Percentiles rank a stretch among this genome's conserved stretches.
phyloP scores from a whole-genome alignment of 2,113 vertebrate species.

The Ondatra zibethicus region DNA sequence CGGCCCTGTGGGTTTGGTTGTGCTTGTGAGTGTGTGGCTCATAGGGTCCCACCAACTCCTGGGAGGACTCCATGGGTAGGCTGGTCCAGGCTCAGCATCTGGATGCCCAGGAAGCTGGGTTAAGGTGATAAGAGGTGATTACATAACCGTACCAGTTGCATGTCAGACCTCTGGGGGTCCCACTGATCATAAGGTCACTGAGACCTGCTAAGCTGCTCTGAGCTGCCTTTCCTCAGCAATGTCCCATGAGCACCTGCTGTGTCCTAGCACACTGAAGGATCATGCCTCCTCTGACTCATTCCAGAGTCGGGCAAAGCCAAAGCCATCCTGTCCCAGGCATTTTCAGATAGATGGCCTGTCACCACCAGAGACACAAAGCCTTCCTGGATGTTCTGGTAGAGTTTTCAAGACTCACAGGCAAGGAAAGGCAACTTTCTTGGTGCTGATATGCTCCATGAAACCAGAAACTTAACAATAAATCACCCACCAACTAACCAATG shows the following conservation, averaged over 20 bases:
- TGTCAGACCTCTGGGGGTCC: rapidly evolving
- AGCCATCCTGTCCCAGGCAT: rapidly evolving
- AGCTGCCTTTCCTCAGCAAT: neutral
- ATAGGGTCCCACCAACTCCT: neutral
- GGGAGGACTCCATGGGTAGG: neutral
- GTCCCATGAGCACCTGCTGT: rapidly evolving
- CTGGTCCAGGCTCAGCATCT: neutral
- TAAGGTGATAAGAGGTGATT: rapidly evolving
- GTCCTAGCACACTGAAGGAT: rapidly evolving
- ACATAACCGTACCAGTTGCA: rapidly evolving
- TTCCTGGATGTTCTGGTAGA: rapidly evolving
- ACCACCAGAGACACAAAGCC: neutral
- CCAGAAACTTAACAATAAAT: neutral
- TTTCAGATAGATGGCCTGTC: neutral
- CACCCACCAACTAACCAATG: neutral
- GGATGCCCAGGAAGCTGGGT: rapidly evolving
- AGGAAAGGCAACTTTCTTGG: too few species aligned
- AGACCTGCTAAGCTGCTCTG: rapidly evolving
- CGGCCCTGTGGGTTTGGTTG: rapidly evolving
- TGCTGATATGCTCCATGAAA: rapidly evolving
- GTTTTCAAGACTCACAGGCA: neutral
- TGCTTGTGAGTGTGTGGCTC: rapidly evolving
- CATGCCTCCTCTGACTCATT: rapidly evolving
- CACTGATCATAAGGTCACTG: rapidly evolving
- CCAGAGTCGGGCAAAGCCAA: neutral